Evolutionary conservation across 1,140 invertebrate genomes (phyloP).

Genomic region (Aphelinus atriplicis): DNA sequence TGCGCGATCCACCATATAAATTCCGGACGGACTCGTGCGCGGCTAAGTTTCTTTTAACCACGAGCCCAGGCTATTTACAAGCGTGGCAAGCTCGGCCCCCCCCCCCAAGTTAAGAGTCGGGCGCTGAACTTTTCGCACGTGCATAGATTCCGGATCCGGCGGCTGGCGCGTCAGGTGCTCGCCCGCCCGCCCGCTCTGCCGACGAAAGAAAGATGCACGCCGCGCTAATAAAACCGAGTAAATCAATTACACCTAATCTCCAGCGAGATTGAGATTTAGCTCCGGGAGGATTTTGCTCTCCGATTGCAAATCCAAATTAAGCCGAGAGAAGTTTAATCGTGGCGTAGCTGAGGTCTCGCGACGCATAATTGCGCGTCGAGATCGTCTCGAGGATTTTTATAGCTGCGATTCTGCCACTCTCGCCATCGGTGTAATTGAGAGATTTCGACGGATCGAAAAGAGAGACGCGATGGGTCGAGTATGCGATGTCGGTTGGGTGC

Average conservation of each 20-base stretch:
- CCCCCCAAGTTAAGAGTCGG: constrained; percentile 22
- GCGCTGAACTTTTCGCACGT: constrained; percentile 25
- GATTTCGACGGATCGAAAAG: no score
- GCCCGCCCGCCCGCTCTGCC: no score
- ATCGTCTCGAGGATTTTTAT: no score
- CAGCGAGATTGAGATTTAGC: constrained; percentile 31
- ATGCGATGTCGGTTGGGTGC: no score
- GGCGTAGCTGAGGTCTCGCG: no score
- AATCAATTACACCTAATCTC: constrained; percentile 39
- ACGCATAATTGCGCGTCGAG: no score
- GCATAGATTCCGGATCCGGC: constrained; percentile 27
- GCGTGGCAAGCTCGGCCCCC: background rate
- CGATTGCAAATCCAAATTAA: constrained; percentile 36
- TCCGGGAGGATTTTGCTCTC: constrained; percentile 4
- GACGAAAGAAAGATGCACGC: background rate
- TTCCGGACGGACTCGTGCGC: background rate
- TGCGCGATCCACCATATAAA: constrained; percentile 4
- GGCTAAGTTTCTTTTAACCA: constrained; percentile 34
- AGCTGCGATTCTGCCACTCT: no score
- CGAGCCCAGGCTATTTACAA: constrained; percentile 26
- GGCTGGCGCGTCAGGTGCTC: no score
- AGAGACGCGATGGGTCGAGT: no score
- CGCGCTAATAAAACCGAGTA: constrained; percentile 31
- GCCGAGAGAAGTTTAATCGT: background rate
- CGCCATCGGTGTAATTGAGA: no score